Evolutionary conservation across 2,797 vertebrate species (phyloP), one percentile per base, ranked within the genome.

Genomic region (Alauda arvensis): DNA sequence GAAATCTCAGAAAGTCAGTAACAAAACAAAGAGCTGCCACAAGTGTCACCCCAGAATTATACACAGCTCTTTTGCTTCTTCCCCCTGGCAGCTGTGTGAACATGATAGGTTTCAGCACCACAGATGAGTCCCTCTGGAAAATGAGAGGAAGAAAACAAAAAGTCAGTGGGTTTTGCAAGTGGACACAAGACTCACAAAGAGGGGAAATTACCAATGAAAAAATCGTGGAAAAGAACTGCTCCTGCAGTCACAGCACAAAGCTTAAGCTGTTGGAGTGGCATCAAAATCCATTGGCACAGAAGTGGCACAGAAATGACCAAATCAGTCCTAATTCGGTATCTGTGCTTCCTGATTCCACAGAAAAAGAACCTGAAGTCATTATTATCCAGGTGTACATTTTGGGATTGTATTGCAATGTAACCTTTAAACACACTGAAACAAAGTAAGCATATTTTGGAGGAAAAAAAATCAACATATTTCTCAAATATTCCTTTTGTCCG

Each of bases 131-230:
- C 11, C 34, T 60, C 39, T 48, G 40, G 69, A 79, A 82, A 87
- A 61, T 6, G 17, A 61, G 18, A 59, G 42, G 12, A 53, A 40
- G 45, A 83, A 34, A 92, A 83, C 42, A 46, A 60, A 52, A 76
- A 51, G 33, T 52, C 57, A 83, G 17, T 6, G 12, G 28, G 12
- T 34, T 76, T 72, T 79, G 20, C 60, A 59, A 70, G 49, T 1
- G 4, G 86, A 75, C 85, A 83, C 72, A 91, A 91, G 92, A 86
- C 67, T 84, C 69, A 77, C 24, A 39, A 75, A 79, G 76, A 72
- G 13, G 19, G 43, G 21, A 92, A 79, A 52, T 8, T 34, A 53
- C 14, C 31, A 42, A 0, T 7, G n/a, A 31, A 81, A 31, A 81
- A 90, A 23, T 0, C 0, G 1, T 59, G 33, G 25, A 68, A 55